Evolutionary conservation across 2,888 invertebrate species (phyloP).

Genomic region (Chymomyza amoena): DNA sequence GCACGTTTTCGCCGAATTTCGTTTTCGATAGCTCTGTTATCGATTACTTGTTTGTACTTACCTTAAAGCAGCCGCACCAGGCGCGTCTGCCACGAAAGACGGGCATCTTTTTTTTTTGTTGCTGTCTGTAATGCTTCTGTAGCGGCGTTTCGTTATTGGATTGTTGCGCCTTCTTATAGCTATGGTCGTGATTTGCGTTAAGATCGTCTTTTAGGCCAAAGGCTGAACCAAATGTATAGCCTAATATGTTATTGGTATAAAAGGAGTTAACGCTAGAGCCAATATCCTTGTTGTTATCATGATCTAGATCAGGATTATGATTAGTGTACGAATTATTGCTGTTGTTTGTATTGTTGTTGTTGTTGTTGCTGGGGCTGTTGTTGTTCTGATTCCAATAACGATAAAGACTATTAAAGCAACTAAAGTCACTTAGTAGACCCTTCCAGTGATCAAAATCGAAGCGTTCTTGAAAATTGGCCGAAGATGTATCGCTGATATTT

Average conservation of each 20-base stretch:
- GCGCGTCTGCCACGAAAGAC: conserved; percentile 82
- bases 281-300: conserved; percentile 54
- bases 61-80: conserved; percentile 91
- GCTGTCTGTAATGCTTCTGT: conserved; percentile 78
- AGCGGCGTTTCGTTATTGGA: conserved; percentile 75
- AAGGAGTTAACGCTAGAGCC: conserved; percentile 62
- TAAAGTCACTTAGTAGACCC: conserved; percentile 83
- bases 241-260: conserved; percentile 78
- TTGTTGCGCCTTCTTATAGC: conserved; percentile 27
- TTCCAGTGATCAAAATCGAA: conserved; percentile 82
- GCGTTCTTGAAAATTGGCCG: conserved; percentile 76
- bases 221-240: conserved; percentile 75
- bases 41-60: conserved; percentile 76
- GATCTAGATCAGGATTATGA: conserved; percentile 42
- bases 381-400: conserved; percentile 72
- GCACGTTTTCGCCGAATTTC: background rate
- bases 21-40: too few relatives aligned
- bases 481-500: conserved; percentile 73
- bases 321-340: conserved; percentile 18
- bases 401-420: conserved; percentile 76
- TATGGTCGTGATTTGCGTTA: conserved; percentile 29
- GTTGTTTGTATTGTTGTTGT: conserved; percentile 28
- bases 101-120: conserved; percentile 82
- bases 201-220: conserved; percentile 64
- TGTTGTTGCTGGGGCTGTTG: conserved; percentile 29